Percentiles rank a stretch among this genome's conserved stretches.
These are phyloP conservation scores for Tenrec ecaudatus DNA, from an alignment of 2,113 vertebrate genomes.

Conservation along the genomic window DNA sequence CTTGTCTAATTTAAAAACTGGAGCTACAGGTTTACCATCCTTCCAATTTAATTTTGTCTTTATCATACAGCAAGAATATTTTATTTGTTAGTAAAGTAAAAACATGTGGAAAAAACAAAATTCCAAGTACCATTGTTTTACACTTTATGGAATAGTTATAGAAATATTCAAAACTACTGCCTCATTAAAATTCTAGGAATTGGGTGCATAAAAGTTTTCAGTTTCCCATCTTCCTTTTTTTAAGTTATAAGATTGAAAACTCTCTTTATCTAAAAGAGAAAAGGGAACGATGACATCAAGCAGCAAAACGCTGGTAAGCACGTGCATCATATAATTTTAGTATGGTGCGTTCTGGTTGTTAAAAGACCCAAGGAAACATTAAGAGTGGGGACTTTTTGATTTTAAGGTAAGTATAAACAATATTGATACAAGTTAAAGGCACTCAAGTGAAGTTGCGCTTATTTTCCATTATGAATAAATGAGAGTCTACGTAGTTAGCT, in stretches of 20 bases:
- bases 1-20: conserved; percentile 49
- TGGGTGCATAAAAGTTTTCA: neutral
- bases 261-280: neutral
- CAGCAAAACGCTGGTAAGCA: neutral
- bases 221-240: neutral
- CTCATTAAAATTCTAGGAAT: conserved; percentile 28
- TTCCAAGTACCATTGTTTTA: neutral
- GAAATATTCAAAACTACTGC: neutral
- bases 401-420: neutral
- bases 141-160: conserved; percentile 13
- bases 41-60: neutral
- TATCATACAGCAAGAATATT: neutral
- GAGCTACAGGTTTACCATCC: neutral
- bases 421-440: neutral
- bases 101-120: conserved; percentile 53
- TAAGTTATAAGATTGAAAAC: neutral
- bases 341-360: neutral
- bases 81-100: neutral
- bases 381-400: neutral
- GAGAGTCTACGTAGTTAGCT: neutral
- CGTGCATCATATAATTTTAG: neutral
- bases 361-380: neutral
- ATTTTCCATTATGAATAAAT: neutral
- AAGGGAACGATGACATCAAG: neutral
- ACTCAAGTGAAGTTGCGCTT: neutral